Conservation (phyloP, 2,113 vertebrate species). For the Gila orcuttii region DNA sequence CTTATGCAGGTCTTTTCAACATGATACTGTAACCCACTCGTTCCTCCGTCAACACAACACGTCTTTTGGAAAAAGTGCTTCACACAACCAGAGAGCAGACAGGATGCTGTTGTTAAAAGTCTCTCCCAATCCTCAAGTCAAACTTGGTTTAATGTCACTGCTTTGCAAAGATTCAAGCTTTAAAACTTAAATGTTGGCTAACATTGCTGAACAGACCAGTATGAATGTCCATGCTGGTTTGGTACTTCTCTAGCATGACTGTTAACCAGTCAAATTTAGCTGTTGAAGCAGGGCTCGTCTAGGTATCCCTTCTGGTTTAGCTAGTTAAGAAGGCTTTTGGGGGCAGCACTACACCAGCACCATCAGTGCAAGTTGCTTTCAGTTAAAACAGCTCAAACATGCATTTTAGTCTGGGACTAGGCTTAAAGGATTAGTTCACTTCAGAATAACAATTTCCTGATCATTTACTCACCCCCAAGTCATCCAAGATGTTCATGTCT, state of each 20-base stretch:
- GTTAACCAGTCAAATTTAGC: background rate
- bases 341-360: background rate
- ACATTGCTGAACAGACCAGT: background rate
- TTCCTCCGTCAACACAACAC: background rate
- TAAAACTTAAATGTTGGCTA: background rate
- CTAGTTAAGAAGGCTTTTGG: background rate
- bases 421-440: too few species aligned
- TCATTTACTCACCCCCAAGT: too few species aligned
- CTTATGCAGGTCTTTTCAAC: background rate
- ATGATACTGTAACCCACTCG: background rate
- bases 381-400: too few species aligned
- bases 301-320: background rate
- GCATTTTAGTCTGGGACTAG: too few species aligned
- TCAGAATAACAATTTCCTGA: too few species aligned
- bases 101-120: conserved; percentile 8
- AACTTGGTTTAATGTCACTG: background rate
- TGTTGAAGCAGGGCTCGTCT: background rate
- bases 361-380: too few species aligned
- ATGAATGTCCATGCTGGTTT: background rate
- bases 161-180: background rate
- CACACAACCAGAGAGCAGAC: background rate
- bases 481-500: too few species aligned
- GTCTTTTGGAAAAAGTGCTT: conserved; percentile 7
- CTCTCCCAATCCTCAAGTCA: background rate
- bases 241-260: background rate